Base-by-base conservation (phyloP, 2,113 vertebrate genomes). In the Platysteira castanea region DNA sequence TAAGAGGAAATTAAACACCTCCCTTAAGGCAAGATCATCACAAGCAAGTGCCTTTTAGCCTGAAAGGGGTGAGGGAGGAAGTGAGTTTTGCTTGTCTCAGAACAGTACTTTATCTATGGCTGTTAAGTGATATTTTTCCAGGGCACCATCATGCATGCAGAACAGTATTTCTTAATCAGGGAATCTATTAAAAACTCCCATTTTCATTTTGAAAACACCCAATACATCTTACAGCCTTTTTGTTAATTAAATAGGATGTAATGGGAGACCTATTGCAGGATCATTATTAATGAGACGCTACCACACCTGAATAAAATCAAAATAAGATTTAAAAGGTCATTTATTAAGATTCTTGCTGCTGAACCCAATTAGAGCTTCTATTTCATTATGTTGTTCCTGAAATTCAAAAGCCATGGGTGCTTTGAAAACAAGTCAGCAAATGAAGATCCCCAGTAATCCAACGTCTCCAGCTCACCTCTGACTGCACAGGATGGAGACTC, bases 301-400 rank as follows among this genome's bases (percentile, higher is more conserved):
- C 74, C 53, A 84, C 30, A 96, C 90, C 64, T 88, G 94, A 89
- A 96, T 87, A 96, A 96, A 96, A 97, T 53, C 53, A 89, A 81
- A 93, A 81, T 65, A 93, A 92, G 85, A 93, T 63, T 93, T 93
- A 79, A 89, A 96, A 89, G 46, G 76, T 90, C 90, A 64, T 95
- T 95, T 74, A 75, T 94, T 85, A 94, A 92, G 87, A 70, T 64
- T 80, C 87, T 84, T 81, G 88, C 91, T 92, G 84, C 60, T 71
- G 77, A 92, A 93, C 57, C 41, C 74, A 90, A 87, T 95, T 89
- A 95, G 41, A 87, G 71, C 39, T 87, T 39, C 22, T 74, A 61
- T 74, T 91, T 94, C 85, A 76, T 53, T 52, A 68, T 60, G 85
- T 28, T 84, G 54, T 30, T 92, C 42, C 73, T 74, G n/a, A 93